These are phyloP conservation scores for Yponomeuta malinellus DNA, from an alignment of 2,888 invertebrate genomes.

Conservation along the genomic window DNA sequence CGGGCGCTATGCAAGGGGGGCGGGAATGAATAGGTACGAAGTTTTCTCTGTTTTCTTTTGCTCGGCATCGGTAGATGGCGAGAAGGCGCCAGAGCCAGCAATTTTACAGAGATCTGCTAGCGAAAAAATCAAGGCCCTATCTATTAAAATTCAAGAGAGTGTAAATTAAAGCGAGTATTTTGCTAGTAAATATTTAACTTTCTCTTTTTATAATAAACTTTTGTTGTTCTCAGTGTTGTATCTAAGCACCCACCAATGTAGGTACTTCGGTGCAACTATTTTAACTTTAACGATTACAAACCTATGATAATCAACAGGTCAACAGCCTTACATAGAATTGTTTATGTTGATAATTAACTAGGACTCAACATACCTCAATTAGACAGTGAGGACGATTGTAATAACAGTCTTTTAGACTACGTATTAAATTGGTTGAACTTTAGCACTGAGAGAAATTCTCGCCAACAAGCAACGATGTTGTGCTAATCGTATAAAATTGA, in stretches of 20 bases:
- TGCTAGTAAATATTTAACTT: no score
- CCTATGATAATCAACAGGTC: constrained; percentile 37
- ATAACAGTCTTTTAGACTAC: no score
- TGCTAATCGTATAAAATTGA: constrained; percentile 33
- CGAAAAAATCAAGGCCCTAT: no score
- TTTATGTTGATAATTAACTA: neutral
- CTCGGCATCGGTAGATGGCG: constrained; percentile 36
- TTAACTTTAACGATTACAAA: no score
- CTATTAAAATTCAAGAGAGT: no score
- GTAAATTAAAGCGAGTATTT: no score
- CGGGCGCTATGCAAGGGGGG: constrained; percentile 43
- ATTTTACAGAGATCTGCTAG: constrained; percentile 66
- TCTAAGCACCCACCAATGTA: neutral
- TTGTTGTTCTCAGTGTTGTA: no score
- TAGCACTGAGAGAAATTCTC: constrained; percentile 33
- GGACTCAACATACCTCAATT: no score
- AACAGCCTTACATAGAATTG: constrained; percentile 46
- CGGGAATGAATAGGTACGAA: constrained; percentile 67
- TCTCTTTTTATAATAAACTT: no score
- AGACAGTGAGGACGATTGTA: no score
- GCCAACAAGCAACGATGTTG: neutral
- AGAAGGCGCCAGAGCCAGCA: constrained; percentile 56
- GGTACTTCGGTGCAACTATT: neutral
- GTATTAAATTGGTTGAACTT: neutral
- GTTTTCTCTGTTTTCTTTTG: constrained; percentile 65